Percentiles rank a stretch among this genome's conserved stretches.
These are phyloP conservation scores for Labroides dimidiatus DNA, from an alignment of 2,797 vertebrate species.

Conservation along the genomic window DNA sequence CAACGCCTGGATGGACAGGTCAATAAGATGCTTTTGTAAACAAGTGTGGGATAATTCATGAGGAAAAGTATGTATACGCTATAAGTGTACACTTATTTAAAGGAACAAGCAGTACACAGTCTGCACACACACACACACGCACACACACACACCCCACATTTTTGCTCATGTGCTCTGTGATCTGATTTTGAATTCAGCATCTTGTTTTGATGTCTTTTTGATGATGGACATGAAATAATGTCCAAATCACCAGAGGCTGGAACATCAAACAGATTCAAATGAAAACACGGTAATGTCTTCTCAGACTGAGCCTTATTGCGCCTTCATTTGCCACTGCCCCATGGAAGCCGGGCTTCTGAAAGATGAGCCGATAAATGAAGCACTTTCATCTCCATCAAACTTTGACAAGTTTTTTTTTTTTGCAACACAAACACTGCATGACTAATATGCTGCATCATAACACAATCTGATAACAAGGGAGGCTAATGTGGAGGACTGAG, in stretches of 20 bases:
- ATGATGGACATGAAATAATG: constrained; percentile 86
- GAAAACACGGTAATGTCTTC: constrained; percentile 77
- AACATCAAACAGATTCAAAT: constrained; percentile 80
- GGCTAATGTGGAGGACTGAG: constrained; percentile 50
- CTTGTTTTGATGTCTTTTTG: constrained; percentile 85
- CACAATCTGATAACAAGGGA: constrained; percentile 55
- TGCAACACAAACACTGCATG: constrained; percentile 56
- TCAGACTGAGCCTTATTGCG: constrained; percentile 66
- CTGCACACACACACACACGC: constrained; percentile 8
- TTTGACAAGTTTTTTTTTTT: constrained; percentile 64
- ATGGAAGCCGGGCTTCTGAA: constrained; percentile 62
- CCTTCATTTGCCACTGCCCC: constrained; percentile 73
- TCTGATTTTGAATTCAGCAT: constrained; percentile 74
- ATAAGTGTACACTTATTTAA: background rate
- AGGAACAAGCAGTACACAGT: background rate
- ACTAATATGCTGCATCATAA: constrained; percentile 56
- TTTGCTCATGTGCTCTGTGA: constrained; percentile 56
- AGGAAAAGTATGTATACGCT: constrained; percentile 14
- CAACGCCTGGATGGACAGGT: constrained; percentile 3
- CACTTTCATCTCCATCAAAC: constrained; percentile 75
- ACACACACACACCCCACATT: constrained; percentile 8
- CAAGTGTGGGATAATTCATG: constrained; percentile 29
- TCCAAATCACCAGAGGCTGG: constrained; percentile 77
- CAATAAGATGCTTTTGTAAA: constrained; percentile 37
- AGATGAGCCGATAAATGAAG: constrained; percentile 73